phyloP scores from a whole-genome alignment of 2,888 invertebrate genomes.

The Apoda limacodes region DNA sequence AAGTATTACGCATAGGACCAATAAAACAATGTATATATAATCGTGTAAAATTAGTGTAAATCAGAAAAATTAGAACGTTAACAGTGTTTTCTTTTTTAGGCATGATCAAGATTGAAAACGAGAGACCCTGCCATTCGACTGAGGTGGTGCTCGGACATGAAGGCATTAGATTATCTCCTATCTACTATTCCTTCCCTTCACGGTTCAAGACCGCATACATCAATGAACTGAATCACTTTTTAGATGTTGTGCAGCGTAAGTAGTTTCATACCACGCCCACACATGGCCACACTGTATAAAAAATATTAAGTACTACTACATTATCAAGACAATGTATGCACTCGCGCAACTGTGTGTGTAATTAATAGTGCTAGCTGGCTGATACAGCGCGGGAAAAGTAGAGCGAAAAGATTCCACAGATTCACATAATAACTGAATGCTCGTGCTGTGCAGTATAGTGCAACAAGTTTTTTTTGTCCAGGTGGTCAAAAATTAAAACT shows the following conservation, averaged over 20 bases:
- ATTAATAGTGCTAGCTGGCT: slow-evolving; percentile 6
- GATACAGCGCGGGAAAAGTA: too few relatives aligned
- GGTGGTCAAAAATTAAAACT: too few relatives aligned
- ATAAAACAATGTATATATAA: neutral
- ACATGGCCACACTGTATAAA: too few relatives aligned
- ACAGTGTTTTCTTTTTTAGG: slow-evolving; percentile 28
- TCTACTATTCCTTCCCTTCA: slow-evolving; percentile 73
- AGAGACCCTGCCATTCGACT: slow-evolving; percentile 57
- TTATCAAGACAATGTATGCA: too few relatives aligned
- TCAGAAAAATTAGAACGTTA: slow-evolving; percentile 1
- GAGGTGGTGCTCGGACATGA: slow-evolving; percentile 43
- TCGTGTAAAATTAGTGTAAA: neutral
- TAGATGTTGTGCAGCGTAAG: slow-evolving; percentile 66
- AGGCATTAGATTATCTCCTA: slow-evolving; percentile 54
- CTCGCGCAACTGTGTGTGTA: too few relatives aligned
- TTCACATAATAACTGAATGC: too few relatives aligned
- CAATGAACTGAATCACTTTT: slow-evolving; percentile 71
- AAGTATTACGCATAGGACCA: neutral
- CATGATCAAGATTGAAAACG: slow-evolving; percentile 65
- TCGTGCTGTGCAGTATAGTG: too few relatives aligned
- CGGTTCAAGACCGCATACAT: slow-evolving; percentile 65
- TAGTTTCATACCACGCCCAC: too few relatives aligned
- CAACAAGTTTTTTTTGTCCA: too few relatives aligned
- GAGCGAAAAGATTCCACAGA: too few relatives aligned
- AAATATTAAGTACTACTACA: too few relatives aligned